phyloP scores from a whole-genome alignment of 2,113 vertebrate species.

The Halichoeres trimaculatus region DNA sequence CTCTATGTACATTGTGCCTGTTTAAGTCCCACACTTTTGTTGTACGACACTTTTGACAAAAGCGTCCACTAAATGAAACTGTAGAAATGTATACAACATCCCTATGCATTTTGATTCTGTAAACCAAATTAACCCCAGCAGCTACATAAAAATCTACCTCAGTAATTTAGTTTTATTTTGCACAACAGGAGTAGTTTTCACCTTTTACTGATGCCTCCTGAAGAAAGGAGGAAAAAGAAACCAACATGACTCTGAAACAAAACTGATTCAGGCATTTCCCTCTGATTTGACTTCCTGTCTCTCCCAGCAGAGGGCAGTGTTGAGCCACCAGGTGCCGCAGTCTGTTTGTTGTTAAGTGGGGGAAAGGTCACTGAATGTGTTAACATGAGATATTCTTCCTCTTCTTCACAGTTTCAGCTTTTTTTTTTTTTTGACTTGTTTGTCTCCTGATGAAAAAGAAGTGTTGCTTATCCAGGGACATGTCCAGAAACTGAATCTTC shows the following conservation, averaged over 20 bases:
- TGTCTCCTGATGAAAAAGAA: conserved; percentile 4
- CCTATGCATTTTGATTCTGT: conserved; percentile 9
- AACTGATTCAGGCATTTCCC: not conserved
- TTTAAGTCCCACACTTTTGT: too few species aligned
- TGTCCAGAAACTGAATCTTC: conserved; percentile 9
- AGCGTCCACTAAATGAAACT: too few species aligned
- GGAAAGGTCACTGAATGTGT: conserved; percentile 43
- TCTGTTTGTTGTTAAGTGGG: conserved; percentile 18
- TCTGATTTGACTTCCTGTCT: not conserved
- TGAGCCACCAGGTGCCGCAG: not conserved
- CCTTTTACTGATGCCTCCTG: not conserved
- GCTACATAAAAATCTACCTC: conserved; percentile 19
- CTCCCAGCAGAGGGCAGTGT: conserved; percentile 57
- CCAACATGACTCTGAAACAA: not conserved
- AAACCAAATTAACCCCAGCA: conserved; percentile 13
- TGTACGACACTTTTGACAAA: too few species aligned
- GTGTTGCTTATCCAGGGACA: not conserved
- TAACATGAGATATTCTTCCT: conserved; percentile 21
- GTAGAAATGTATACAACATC: conserved; percentile 18
- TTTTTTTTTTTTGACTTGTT: conserved; percentile 25
- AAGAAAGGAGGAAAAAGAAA: not conserved
- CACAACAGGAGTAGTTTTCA: not conserved
- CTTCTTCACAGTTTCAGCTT: not conserved
- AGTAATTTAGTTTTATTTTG: not conserved
- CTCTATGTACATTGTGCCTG: conserved; percentile 49